Base-by-base conservation (phyloP, 1,140 invertebrate species). In the Homarus americanus region DNA sequence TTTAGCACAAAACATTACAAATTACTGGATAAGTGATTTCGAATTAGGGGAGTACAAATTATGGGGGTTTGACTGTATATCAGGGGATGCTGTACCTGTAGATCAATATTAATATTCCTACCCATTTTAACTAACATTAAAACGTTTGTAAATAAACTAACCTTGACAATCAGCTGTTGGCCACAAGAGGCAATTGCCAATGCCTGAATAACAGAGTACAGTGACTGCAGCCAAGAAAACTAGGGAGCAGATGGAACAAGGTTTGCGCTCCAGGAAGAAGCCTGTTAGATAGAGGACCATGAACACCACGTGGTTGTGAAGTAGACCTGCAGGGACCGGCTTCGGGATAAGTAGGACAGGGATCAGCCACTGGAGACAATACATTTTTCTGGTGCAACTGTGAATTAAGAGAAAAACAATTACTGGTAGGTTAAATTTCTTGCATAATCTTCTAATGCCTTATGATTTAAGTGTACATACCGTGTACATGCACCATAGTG, bases 301-400 rank as follows among this genome's bases (percentile, higher is more conserved):
- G 94, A 99, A 99, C 97, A 99, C 98, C 53, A 98, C 97, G 95
- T 99, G 98, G 87, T 98, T 99, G 94, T 99, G 97, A 88, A 99
- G 95, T 36, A 99, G 95, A 53, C 98, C 97, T 93, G 98, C 98
- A 95, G 99, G 99, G 66, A 98, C 96, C 66, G 98, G 98, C 95
- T 99, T 99, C 91, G 99, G 98, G 94, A 99, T 98, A 78, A 99
- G 95, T 86, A 99, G 95, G 80, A 99, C 98, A 80, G 99, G 99
- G 93, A 99, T 97, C 93, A 99, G 95, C 97, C 98, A 99, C 96
- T 99, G 98, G 93, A 99, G 96, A 95, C 98, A 99, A 96, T 99
- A 99, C 98, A 99, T 99, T 5, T 44, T 85, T 72, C n/a, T 63
- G 17, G n/a, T 53, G 32, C 40, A 40, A 72, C 53, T 69, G 58